Conservation (phyloP, 1,140 invertebrate genomes). For the Xylocopa sonorina region DNA sequence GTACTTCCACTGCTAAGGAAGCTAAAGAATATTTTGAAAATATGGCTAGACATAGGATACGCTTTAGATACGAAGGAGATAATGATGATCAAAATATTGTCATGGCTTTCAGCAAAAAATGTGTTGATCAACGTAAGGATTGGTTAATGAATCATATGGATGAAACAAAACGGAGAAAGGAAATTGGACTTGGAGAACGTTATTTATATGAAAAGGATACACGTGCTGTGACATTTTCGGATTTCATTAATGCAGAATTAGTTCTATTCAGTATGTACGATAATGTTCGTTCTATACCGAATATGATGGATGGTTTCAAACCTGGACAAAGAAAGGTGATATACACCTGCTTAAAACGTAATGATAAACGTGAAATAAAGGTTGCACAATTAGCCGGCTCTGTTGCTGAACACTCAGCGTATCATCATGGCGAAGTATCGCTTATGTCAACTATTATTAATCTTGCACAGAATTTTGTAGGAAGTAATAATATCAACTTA, state of each 20-base stretch:
- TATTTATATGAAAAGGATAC: conserved; percentile 98
- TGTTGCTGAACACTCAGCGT: conserved; percentile 98
- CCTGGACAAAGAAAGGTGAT: conserved; percentile 98
- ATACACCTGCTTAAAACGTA: conserved; percentile 98
- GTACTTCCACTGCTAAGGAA: conserved; percentile 98
- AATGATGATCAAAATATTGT: conserved; percentile 96
- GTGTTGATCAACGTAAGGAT: conserved; percentile 96
- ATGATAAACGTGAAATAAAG: conserved; percentile 98
- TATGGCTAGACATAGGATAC: conserved; percentile 96
- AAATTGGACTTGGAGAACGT: conserved; percentile 94
- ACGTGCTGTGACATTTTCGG: conserved; percentile 91
- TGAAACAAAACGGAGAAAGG: conserved; percentile 93
- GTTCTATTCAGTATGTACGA: conserved; percentile 98
- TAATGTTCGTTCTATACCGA: conserved; percentile 98
- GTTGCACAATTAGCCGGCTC: conserved; percentile 99
- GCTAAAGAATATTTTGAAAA: conserved; percentile 99
- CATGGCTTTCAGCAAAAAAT: conserved; percentile 98
- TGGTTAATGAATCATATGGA: conserved; percentile 99
- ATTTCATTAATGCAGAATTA: conserved; percentile 99
- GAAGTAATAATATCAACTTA: conserved; percentile 99
- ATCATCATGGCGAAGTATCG: conserved; percentile 99
- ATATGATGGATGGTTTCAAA: conserved; percentile 96
- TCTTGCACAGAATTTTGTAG: conserved; percentile 99
- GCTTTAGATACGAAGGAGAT: conserved; percentile 92
- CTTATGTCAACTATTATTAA: conserved; percentile 98